phyloP scores from a whole-genome alignment of 2,888 invertebrate species.

The Lasioglossum calceatum region DNA sequence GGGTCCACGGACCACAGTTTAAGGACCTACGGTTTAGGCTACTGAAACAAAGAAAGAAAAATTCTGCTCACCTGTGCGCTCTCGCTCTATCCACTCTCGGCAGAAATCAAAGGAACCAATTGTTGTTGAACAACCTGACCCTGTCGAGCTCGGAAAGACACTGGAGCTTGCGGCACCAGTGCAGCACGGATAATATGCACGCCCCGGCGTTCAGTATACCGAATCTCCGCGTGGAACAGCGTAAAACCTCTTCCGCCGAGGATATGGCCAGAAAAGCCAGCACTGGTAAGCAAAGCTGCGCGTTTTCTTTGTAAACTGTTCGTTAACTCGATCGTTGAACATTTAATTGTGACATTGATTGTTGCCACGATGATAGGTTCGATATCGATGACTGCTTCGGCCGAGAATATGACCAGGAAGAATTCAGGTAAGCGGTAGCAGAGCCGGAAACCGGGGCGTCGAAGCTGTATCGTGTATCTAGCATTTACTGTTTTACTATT shows the following conservation, averaged over 20 bases:
- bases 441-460: not conserved
- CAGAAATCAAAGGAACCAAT: constrained; percentile 93
- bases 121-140: constrained; percentile 93
- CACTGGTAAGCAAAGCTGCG: constrained; percentile 85
- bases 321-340: not conserved
- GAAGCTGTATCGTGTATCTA: too few species aligned
- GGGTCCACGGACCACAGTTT: too few species aligned
- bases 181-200: constrained; percentile 94
- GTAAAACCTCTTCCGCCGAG: constrained; percentile 96
- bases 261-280: constrained; percentile 96
- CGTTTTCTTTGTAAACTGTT: not conserved
- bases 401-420: constrained; percentile 86
- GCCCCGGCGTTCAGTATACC: constrained; percentile 94
- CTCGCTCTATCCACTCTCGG: not conserved
- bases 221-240: constrained; percentile 93
- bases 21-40: too few species aligned
- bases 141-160: constrained; percentile 91
- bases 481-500: too few species aligned
- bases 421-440: constrained; percentile 83
- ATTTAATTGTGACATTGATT: not conserved
- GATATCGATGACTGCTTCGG: constrained; percentile 83
- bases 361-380: constrained; percentile 71
- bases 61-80: not conserved
- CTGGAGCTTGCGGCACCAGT: constrained; percentile 91
- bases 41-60: not conserved